Evolutionary conservation across 2,888 invertebrate genomes (phyloP).

Genomic region (Tetragnatha montana): DNA sequence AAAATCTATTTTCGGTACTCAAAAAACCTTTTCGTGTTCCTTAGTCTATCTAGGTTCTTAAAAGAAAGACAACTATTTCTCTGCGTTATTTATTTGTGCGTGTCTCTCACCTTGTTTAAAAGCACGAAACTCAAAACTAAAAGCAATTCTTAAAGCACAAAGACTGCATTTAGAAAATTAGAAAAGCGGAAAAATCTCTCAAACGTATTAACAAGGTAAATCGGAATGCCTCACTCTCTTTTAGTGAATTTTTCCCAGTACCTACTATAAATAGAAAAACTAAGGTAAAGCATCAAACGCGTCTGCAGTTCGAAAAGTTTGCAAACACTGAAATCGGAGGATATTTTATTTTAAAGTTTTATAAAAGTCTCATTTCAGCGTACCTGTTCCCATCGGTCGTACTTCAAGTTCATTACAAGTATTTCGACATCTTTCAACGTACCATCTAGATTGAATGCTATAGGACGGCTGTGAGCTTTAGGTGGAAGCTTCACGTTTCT

Average conservation of each 20-base stretch:
- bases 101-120: background rate
- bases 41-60: too few relatives aligned
- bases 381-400: slow-evolving; percentile 90
- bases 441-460: slow-evolving; percentile 94
- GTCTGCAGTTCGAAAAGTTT: too few relatives aligned
- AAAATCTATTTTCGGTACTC: too few relatives aligned
- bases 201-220: too few relatives aligned
- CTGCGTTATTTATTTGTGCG: background rate
- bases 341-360: background rate
- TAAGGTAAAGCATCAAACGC: too few relatives aligned
- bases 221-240: too few relatives aligned
- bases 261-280: too few relatives aligned
- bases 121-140: background rate
- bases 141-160: background rate
- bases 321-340: background rate
- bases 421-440: slow-evolving; percentile 91
- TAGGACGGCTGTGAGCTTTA: slow-evolving; percentile 81
- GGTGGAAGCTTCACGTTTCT: slow-evolving; percentile 83
- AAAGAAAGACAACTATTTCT: background rate
- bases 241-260: too few relatives aligned
- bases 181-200: background rate
- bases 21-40: too few relatives aligned
- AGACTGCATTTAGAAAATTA: background rate
- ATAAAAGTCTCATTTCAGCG: slow-evolving; percentile 73
- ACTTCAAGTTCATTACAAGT: slow-evolving; percentile 94